phyloP scores from a whole-genome alignment of 2,888 invertebrate genomes.

The Yponomeuta plumbellus region DNA sequence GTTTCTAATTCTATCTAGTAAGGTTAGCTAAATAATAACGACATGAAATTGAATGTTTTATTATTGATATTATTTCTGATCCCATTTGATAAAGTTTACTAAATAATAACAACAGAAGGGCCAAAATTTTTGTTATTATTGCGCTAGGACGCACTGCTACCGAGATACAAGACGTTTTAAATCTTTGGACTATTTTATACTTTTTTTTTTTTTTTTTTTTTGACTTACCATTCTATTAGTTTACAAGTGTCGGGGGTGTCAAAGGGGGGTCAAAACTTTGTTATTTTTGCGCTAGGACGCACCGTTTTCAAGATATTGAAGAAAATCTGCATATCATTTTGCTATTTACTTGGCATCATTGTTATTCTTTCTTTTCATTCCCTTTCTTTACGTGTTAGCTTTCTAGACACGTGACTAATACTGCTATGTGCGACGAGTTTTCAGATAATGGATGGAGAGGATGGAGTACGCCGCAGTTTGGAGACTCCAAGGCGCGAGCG shows the following conservation, averaged over 20 bases:
- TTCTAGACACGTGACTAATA: not conserved
- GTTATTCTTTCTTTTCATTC: not conserved
- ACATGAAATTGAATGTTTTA: no score
- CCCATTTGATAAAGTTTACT: no score
- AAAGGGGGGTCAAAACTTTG: not conserved
- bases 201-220: not conserved
- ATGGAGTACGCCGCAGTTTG: no score
- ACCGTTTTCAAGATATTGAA: slow-evolving; percentile 1
- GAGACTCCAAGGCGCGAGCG: not conserved
- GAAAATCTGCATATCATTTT: not conserved
- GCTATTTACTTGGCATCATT: not conserved
- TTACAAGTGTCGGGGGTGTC: not conserved
- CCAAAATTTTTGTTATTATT: slow-evolving; percentile 4
- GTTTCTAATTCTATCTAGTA: no score
- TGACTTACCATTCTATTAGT: not conserved
- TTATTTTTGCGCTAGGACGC: not conserved
- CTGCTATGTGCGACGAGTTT: not conserved
- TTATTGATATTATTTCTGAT: no score
- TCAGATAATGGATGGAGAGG: no score
- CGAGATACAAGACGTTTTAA: slow-evolving; percentile 2
- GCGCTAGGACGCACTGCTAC: slow-evolving; percentile 8
- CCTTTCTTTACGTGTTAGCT: not conserved
- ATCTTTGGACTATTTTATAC: not conserved
- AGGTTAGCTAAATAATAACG: no score
- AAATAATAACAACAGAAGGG: no score